phyloP scores from a whole-genome alignment of 2,888 invertebrate genomes.

The Geophilus truncorum region DNA sequence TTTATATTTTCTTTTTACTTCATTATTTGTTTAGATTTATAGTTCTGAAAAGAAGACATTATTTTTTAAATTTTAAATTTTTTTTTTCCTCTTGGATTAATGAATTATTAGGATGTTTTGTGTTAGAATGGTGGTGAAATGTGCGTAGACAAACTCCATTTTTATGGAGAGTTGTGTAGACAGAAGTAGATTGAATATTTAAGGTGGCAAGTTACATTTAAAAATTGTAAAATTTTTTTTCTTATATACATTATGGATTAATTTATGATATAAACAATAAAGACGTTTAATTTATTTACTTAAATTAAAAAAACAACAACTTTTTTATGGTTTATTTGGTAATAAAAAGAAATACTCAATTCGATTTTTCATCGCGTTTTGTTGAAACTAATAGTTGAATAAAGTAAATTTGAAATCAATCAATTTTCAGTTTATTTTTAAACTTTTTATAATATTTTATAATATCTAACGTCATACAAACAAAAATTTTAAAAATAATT shows the following conservation, averaged over 20 bases:
- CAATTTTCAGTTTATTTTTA: no score
- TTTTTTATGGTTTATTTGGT: neutral
- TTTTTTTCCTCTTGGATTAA: neutral
- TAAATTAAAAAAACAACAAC: neutral
- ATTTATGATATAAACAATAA: neutral
- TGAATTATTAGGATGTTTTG: neutral
- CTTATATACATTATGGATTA: neutral
- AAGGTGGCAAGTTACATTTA: neutral
- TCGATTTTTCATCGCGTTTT: neutral
- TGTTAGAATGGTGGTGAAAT: neutral
- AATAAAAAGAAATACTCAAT: neutral
- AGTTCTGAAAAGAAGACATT: neutral
- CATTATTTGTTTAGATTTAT: neutral
- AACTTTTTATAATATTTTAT: no score
- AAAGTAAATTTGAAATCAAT: neutral
- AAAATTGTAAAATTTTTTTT: neutral
- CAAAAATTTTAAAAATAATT: no score
- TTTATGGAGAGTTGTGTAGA: neutral
- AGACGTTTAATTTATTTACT: neutral
- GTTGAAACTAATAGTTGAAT: neutral
- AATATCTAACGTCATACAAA: no score
- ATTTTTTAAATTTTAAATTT: neutral
- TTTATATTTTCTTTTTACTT: neutral
- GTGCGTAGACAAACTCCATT: neutral
- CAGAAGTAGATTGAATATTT: neutral